Evolutionary conservation across 2,888 invertebrate species (phyloP), one percentile per base, ranked within the genome.

Genomic region (Oscheius sp.): DNA sequence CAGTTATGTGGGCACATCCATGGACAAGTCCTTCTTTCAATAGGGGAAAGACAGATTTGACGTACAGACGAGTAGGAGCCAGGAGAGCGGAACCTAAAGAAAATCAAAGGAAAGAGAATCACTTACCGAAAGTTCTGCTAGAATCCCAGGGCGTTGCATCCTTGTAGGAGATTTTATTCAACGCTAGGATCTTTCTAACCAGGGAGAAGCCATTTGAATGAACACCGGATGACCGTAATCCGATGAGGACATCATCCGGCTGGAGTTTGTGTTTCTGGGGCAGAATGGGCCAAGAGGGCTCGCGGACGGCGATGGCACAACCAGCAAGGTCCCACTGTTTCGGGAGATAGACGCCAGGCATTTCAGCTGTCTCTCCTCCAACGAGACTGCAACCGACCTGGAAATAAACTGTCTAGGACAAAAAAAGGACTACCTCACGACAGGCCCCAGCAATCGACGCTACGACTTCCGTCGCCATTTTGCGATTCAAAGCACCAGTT

Each of bases 281-380:
- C 25, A 87, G 74, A 21, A 70, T 89, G 59, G 95, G 90, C 81
- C 82, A 84, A 27, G 90, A 87, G 79, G 93, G 92, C 89, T 97
- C 95, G 0, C 96, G 94, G 0, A 94, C 94, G 0, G 97, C 98
- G 0, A 98, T 94, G 0, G 95, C 93, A 90, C 98, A 98, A 1
- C 98, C 99, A 16, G 96, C 97, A 66, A 98, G 89, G 89, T 99
- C 98, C 89, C 96, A 98, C 81, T 95, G 94, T 0, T 93, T 94
- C 0, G 91, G 90, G 1, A 92, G 91, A 90, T 98, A 99, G 91
- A 98, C 93, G 0, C 94, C 93, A 0, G 98, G 97, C 96, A 97
- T 96, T 90, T 96, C 96, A 0, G 97, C 97, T 1, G 97, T 97
- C 90, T 98, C 97, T 0, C 97, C 97, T 76, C 93, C 93, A 12